These are phyloP conservation scores for Pholis gunnellus DNA, from an alignment of 2,113 vertebrate species.

Conservation along the genomic window DNA sequence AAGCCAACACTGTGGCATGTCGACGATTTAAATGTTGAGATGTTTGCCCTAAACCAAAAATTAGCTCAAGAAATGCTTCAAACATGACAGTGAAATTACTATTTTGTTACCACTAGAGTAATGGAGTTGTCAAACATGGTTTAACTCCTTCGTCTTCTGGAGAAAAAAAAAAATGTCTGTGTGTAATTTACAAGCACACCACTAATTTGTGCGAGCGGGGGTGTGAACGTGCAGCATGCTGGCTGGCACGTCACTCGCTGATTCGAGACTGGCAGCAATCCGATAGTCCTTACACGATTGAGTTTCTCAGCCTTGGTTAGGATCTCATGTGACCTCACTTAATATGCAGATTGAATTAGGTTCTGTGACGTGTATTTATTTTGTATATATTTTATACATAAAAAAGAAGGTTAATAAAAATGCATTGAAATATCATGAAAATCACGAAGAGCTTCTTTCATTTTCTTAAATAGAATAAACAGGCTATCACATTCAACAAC, in stretches of 20 bases:
- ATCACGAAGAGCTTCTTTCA: background rate
- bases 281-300: background rate
- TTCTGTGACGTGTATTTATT: background rate
- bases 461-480: background rate
- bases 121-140: slow-evolving; percentile 64
- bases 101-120: slow-evolving; percentile 61
- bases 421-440: background rate
- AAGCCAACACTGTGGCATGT: slow-evolving; percentile 38
- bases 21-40: slow-evolving; percentile 44
- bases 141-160: slow-evolving; percentile 44
- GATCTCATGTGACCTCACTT: background rate
- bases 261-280: slow-evolving; percentile 24
- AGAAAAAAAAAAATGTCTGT: slow-evolving; percentile 11
- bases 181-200: slow-evolving; percentile 51
- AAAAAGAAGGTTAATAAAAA: background rate
- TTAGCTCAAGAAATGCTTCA: slow-evolving; percentile 49
- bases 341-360: background rate
- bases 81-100: slow-evolving; percentile 61
- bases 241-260: slow-evolving; percentile 20
- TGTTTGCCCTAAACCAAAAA: slow-evolving; percentile 58
- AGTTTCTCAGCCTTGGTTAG: background rate
- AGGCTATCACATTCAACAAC: background rate
- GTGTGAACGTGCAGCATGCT: slow-evolving; percentile 38
- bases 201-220: slow-evolving; percentile 47
- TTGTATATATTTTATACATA: background rate